These are phyloP conservation scores for Peribatodes rhomboidaria DNA, from an alignment of 2,888 invertebrate genomes.

Conservation along the genomic window DNA sequence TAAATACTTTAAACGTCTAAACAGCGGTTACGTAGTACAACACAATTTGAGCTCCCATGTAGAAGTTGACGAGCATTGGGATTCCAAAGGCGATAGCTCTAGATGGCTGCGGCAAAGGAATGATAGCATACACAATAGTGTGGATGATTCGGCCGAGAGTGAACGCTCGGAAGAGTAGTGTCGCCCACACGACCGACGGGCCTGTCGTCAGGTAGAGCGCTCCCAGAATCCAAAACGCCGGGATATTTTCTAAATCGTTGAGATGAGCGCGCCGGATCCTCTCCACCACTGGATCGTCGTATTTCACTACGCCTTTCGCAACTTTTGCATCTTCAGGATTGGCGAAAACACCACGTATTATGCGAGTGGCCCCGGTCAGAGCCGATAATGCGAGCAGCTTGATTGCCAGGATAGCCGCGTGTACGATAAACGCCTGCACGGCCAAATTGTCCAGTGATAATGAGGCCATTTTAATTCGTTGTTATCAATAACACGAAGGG, in stretches of 20 bases:
- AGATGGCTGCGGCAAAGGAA: slow-evolving; percentile 87
- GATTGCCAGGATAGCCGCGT: slow-evolving; percentile 71
- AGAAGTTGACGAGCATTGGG: slow-evolving; percentile 63
- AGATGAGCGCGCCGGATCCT: slow-evolving; percentile 86
- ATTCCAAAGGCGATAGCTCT: slow-evolving; percentile 68
- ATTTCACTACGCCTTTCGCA: slow-evolving; percentile 68
- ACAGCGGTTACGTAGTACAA: slow-evolving; percentile 62
- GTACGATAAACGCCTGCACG: slow-evolving; percentile 72
- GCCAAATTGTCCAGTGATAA: slow-evolving; percentile 60
- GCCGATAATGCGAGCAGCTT: slow-evolving; percentile 63
- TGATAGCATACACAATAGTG: slow-evolving; percentile 88
- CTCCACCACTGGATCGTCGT: slow-evolving; percentile 70
- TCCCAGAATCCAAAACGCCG: slow-evolving; percentile 87
- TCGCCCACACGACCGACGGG: slow-evolving; percentile 77
- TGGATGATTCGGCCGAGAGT: slow-evolving; percentile 86
- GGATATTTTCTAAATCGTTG: slow-evolving; percentile 91
- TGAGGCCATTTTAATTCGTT: slow-evolving; percentile 56
- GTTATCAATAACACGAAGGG: slow-evolving; percentile 32
- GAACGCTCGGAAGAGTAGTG: slow-evolving; percentile 79
- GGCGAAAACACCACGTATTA: slow-evolving; percentile 62
- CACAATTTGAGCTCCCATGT: slow-evolving; percentile 72
- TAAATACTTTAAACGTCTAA: slow-evolving; percentile 38
- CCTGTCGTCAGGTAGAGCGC: slow-evolving; percentile 87
- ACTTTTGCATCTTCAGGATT: slow-evolving; percentile 73
- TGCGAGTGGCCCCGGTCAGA: slow-evolving; percentile 62